phyloP scores from a whole-genome alignment of 1,140 invertebrate genomes.

The Pseudomyrmex sp. region DNA sequence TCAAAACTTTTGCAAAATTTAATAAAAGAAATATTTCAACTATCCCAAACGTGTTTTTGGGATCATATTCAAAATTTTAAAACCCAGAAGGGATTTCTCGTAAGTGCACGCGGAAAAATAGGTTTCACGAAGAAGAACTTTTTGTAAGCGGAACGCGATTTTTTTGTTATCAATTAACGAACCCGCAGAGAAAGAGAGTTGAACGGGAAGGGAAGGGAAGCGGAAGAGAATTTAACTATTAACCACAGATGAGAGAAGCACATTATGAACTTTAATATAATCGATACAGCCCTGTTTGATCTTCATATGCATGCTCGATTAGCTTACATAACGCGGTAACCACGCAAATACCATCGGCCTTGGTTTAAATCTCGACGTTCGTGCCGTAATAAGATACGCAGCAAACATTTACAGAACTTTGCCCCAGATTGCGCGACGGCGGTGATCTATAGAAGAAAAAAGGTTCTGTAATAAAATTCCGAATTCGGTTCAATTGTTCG shows the following conservation, averaged over 20 bases:
- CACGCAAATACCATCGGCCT: conserved; percentile 56
- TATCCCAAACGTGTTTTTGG: no score
- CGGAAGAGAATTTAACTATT: neutral
- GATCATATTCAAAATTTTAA: no score
- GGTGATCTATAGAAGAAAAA: neutral
- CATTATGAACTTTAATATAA: conserved; percentile 33
- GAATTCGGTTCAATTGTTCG: neutral
- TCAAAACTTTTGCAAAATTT: no score
- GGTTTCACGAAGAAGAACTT: no score
- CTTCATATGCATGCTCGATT: conserved; percentile 55
- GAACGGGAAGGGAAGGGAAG: no score
- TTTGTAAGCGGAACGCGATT: no score
- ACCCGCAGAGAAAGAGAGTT: no score
- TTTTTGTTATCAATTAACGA: no score
- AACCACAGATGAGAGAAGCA: neutral
- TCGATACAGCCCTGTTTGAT: conserved; percentile 38
- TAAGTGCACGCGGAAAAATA: no score
- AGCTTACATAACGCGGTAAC: conserved; percentile 44
- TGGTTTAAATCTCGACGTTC: conserved; percentile 53
- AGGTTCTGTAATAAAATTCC: neutral
- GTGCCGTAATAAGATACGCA: conserved; percentile 50
- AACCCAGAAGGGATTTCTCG: no score
- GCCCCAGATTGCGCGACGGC: conserved; percentile 26
- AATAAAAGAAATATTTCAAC: no score
- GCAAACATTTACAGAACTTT: conserved; percentile 49